phyloP scores from a whole-genome alignment of 2,113 vertebrate species.

The Philantomba maxwellii region DNA sequence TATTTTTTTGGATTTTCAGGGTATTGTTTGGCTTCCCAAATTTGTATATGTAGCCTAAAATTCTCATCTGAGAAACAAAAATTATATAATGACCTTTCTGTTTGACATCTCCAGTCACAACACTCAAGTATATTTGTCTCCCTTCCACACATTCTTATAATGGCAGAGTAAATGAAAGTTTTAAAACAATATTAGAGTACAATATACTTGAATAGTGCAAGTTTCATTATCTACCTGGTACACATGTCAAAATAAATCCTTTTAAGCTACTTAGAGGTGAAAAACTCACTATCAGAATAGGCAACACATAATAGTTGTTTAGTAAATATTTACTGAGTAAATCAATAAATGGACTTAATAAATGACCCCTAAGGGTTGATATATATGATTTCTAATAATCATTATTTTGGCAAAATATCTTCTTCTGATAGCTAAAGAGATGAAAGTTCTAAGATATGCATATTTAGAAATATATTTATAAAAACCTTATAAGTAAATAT shows the following conservation, averaged over 20 bases:
- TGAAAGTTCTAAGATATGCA: background rate
- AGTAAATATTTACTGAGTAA: constrained; percentile 8
- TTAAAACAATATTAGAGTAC: background rate
- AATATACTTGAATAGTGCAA: background rate
- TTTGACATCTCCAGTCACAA: background rate
- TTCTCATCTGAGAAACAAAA: background rate
- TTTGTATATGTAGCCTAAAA: background rate
- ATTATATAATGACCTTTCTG: background rate
- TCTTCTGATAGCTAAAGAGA: background rate
- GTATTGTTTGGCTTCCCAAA: background rate
- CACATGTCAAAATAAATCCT: background rate
- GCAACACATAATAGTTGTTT: background rate
- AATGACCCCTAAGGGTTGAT: background rate
- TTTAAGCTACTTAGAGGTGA: background rate
- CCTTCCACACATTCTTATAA: background rate
- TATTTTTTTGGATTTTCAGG: background rate
- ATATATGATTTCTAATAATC: background rate
- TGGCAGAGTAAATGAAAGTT: background rate
- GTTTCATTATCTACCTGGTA: background rate
- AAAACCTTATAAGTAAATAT: background rate
- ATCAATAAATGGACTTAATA: background rate
- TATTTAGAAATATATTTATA: background rate
- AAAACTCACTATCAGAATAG: background rate
- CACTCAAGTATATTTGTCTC: background rate
- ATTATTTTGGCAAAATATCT: background rate